Base-by-base conservation (phyloP, 2,888 invertebrate genomes). In the Crepidodera aurea region DNA sequence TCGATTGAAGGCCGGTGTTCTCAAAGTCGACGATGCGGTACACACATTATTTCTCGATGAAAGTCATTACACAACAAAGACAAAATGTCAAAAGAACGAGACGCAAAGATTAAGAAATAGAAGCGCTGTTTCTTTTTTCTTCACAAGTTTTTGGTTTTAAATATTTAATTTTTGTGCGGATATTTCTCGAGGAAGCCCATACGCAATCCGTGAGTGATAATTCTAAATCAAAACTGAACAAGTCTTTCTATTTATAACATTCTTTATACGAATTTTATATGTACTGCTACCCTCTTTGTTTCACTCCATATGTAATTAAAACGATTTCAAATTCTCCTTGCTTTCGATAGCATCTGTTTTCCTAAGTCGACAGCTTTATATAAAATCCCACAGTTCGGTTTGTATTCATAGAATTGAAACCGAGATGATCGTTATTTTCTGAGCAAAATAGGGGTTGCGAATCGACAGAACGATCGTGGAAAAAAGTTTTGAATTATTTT, bases 321-420 rank as follows among this genome's bases (percentile, higher is more conserved):
- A 32, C 66, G 46, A 64, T 70, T 68, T 62, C 62, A 64, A 66
- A 74, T 74, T 74, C 74, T 56, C 68, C 62, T 72, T 75, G 75
- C 76, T 73, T 74, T 73, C 75, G 74, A 70, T 74, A 74, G 75
- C 77, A 78, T 78, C 77, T 78, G 78, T 78, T 78, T 75, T 77
- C 77, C 73, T 77, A 77, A 77, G 78, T 78, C 73, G 51, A 64
- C 69, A 68, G 77, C 77, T 77, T 75, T 73, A 70, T 70, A 70
- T 73, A 69, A 71, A 75, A 73, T 71, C 50, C 67, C 63, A 71
- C 69, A 71, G 75, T 71, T 74, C 71, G 79, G 79, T 79, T 79
- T 79, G 75, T 70, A 72, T 71, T 73, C 71, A 22, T 69, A 77
- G 78, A 79, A 79, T 79, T 78, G 80, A 79, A 79, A 77, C 76